Percentiles rank a stretch among this genome's conserved stretches.
Conservation (phyloP, 2,113 vertebrate genomes). For the Semicossyphus pulcher region DNA sequence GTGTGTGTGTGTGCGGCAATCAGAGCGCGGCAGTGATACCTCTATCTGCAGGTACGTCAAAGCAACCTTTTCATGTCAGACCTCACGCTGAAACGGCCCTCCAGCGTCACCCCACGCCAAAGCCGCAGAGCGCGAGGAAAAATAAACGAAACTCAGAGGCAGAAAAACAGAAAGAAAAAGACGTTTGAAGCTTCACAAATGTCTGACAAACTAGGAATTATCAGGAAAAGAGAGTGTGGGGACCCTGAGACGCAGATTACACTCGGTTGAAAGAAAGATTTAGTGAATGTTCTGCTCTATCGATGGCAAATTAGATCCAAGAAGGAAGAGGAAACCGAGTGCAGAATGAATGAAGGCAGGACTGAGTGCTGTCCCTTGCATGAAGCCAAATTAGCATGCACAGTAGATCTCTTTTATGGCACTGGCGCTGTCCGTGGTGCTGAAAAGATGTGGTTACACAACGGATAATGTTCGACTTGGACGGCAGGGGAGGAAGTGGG, state of each 20-base stretch:
- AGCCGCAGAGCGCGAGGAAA: constrained; percentile 6
- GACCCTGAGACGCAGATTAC: constrained; percentile 9
- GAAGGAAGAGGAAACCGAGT: constrained; percentile 27
- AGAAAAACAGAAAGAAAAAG: constrained; percentile 7
- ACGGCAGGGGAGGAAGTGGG: constrained; percentile 37
- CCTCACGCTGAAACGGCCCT: constrained; percentile 18
- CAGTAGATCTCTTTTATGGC: constrained; percentile 66
- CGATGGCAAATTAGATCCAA: constrained; percentile 56
- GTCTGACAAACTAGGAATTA: constrained; percentile 30
- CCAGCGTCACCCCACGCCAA: constrained; percentile 18
- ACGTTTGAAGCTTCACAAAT: constrained; percentile 20
- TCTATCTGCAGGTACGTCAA: constrained; percentile 32
- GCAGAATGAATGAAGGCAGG: constrained; percentile 37
- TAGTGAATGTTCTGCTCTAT: constrained; percentile 54
- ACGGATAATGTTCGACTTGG: constrained; percentile 67
- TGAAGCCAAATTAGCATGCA: constrained; percentile 67
- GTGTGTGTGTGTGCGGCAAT: constrained; percentile 9
- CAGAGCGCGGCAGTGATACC: constrained; percentile 22
- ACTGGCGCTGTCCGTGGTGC: constrained; percentile 66
- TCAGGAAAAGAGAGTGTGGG: constrained; percentile 6
- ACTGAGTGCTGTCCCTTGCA: constrained; percentile 58
- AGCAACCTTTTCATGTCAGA: constrained; percentile 50
- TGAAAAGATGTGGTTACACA: constrained; percentile 71
- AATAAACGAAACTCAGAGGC: not conserved
- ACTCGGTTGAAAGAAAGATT: constrained; percentile 35